Evolutionary conservation across 2,113 vertebrate genomes (phyloP).

Genomic region (Indicator maculatus): DNA sequence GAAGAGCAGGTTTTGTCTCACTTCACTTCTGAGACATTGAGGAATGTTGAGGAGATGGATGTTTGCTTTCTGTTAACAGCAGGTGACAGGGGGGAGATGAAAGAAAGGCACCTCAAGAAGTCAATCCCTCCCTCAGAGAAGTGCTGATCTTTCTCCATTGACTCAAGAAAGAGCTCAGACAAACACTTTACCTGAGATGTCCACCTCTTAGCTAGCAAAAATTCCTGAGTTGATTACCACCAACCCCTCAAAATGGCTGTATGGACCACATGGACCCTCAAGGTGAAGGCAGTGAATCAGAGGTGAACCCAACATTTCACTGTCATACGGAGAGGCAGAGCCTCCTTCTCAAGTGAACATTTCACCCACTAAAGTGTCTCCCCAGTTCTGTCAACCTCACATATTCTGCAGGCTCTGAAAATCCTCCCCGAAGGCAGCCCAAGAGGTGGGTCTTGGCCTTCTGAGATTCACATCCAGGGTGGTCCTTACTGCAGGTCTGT

Average conservation of each 20-base stretch:
- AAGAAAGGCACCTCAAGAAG: background rate
- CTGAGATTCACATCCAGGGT: background rate
- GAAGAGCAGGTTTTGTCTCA: background rate
- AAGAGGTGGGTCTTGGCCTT: background rate
- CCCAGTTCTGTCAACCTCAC: background rate
- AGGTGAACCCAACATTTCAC: background rate
- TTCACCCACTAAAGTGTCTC: background rate
- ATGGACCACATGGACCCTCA: background rate
- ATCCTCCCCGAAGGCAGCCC: background rate
- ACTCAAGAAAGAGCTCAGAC: background rate
- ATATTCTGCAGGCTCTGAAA: background rate
- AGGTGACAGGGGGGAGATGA: background rate
- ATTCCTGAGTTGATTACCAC: background rate
- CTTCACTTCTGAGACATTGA: background rate
- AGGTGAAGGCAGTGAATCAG: background rate
- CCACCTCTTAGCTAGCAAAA: background rate
- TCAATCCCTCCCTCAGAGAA: background rate
- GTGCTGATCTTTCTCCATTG: background rate
- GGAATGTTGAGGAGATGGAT: background rate
- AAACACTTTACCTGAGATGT: background rate
- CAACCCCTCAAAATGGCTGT: background rate
- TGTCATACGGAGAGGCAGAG: background rate
- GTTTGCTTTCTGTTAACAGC: background rate
- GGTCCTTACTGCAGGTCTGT: fast-evolving
- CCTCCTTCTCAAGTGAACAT: background rate